Conservation (phyloP, 2,797 vertebrate genomes). For the Spondyliosoma cantharus region DNA sequence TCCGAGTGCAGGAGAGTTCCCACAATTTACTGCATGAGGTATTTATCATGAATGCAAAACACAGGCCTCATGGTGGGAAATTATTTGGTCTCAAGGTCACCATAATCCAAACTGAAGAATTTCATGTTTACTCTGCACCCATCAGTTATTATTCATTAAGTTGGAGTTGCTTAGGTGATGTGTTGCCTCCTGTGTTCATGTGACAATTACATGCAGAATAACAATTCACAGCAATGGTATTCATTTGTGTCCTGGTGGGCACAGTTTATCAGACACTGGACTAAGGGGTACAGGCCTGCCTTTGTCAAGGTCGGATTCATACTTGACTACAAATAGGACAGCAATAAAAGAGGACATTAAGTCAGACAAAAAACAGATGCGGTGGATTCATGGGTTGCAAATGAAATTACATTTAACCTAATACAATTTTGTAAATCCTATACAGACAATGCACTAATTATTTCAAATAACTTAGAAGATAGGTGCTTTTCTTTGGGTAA, state of each 20-base stretch:
- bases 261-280: constrained; percentile 4
- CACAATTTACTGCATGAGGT: constrained; percentile 54
- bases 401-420: not conserved
- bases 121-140: constrained; percentile 33
- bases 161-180: constrained; percentile 4
- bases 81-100: constrained; percentile 59
- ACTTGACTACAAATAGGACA: not conserved
- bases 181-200: constrained; percentile 11
- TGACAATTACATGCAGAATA: constrained; percentile 13
- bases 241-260: not conserved
- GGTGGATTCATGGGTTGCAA: not conserved
- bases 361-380: not conserved
- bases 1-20: constrained; percentile 37
- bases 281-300: no score
- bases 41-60: constrained; percentile 64
- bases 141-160: constrained; percentile 28
- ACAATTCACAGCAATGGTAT: constrained; percentile 1
- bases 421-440: not conserved
- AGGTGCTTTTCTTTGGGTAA: not conserved
- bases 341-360: not conserved
- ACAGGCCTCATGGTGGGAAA: constrained; percentile 49
- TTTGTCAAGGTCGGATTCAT: not conserved
- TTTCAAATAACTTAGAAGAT: not conserved
- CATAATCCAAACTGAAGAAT: constrained; percentile 34
- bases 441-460: not conserved